Percentiles rank a stretch among this genome's conserved stretches.
Evolutionary conservation across 2,888 invertebrate genomes (phyloP).

Genomic region (Cynaeus angustus): DNA sequence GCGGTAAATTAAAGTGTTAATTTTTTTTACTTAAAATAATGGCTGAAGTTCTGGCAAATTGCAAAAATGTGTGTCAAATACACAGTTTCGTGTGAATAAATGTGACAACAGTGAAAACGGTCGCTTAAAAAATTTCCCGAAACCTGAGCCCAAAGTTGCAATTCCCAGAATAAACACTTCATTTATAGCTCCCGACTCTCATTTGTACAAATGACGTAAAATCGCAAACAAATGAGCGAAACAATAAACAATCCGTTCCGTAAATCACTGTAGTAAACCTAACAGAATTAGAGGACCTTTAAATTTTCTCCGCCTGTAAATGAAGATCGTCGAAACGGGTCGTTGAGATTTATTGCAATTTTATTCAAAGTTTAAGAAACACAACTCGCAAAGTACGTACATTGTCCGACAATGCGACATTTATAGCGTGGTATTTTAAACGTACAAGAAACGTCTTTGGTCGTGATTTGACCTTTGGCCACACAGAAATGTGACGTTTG

Average conservation of each 20-base stretch:
- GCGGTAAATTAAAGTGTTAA: no score
- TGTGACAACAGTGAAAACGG: not conserved
- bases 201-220: conserved; percentile 22
- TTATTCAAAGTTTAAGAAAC: conserved; percentile 21
- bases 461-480: conserved; percentile 2
- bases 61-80: no score
- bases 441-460: conserved; percentile 7
- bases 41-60: no score
- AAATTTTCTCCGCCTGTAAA: conserved; percentile 6
- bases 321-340: not conserved
- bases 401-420: conserved; percentile 4
- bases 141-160: not conserved
- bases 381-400: conserved; percentile 2
- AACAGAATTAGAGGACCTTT: conserved; percentile 22
- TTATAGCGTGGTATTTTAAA: conserved; percentile 32
- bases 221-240: conserved; percentile 26
- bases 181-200: conserved; percentile 1
- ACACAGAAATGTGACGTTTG: not conserved
- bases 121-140: no score
- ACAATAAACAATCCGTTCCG: conserved; percentile 21
- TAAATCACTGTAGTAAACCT: conserved; percentile 33
- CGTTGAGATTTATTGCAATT: conserved; percentile 28
- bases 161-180: not conserved
- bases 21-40: no score
- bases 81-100: no score